These are phyloP conservation scores for Chunga burmeisteri DNA, from an alignment of 2,113 vertebrate species.

Conservation along the genomic window DNA sequence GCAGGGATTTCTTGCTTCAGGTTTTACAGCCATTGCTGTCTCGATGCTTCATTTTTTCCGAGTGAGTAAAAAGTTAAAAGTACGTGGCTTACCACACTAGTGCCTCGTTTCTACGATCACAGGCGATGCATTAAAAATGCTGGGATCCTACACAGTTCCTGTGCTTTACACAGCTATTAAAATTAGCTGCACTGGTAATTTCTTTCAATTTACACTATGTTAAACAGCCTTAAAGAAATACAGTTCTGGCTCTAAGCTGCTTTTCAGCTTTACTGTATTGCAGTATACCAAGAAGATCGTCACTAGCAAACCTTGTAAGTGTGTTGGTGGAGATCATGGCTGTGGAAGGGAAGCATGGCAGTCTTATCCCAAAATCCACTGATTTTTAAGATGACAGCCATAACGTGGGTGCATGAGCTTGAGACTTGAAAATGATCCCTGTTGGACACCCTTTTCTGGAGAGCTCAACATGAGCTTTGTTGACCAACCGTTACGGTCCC, in stretches of 20 bases:
- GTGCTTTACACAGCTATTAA: background rate
- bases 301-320: background rate
- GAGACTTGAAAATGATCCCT: background rate
- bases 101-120: background rate
- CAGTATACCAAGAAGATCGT: conserved; percentile 22
- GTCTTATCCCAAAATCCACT: background rate
- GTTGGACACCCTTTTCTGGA: background rate
- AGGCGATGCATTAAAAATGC: background rate
- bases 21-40: background rate
- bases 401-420: background rate
- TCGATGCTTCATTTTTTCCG: background rate
- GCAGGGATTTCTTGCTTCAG: background rate
- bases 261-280: conserved; percentile 35
- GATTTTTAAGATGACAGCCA: background rate
- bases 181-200: background rate
- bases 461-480: background rate
- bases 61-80: background rate
- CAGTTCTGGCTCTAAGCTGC: background rate
- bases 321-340: background rate
- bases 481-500: background rate
- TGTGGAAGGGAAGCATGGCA: background rate
- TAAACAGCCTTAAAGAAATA: background rate
- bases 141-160: background rate
- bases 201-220: background rate
- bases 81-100: background rate